Base-by-base conservation (phyloP, 2,113 vertebrate genomes). In the Hippopotamus amphibius region DNA sequence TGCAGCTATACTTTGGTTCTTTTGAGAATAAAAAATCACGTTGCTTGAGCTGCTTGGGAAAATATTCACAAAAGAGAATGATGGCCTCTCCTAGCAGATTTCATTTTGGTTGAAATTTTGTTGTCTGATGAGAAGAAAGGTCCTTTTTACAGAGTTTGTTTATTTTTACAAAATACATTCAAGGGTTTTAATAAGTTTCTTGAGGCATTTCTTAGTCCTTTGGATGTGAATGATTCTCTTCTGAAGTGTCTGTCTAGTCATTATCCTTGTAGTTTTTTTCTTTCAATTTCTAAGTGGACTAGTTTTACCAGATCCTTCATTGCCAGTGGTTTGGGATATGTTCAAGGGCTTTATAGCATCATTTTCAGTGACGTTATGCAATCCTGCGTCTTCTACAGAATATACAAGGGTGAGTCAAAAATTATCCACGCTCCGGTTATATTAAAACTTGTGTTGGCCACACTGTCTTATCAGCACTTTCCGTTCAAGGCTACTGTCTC, bases 81-180 rank as follows among this genome's bases (percentile, higher is more conserved):
- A 1, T 7, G 8, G 33, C 1, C 0, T 5, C 48, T 5, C 9
- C 1, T 0, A 0, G 0, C 0, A 0, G 2, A 1, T 41, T 66
- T 15, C 26, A 1, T 8, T 65, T 30, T 14, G 4, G 30, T 21
- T 48, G 53, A 48, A 1, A 21, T 48, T 68, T 26, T 30, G 17
- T 0, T 2, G 5, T 4, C 0, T 17, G 26, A 15, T 2, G 2
- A 3, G 2, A 1, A 30, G 41, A 2, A 41, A 15, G 7, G 3
- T 26, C 15, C 6, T 15, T 48, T 41, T 41, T 15, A n/a, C 80
- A 16, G 33, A 13, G 5, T 83, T 7, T 15, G 6, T 41, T 33
- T 33, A n/a, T 43, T 88, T 92, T 57, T 17, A 46, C 43, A 14
- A 59, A 77, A 77, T 19, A 22, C 22, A 1, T 53, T 30, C n/a